Evolutionary conservation across 2,888 invertebrate genomes (phyloP), one percentile per base, ranked within the genome.

Genomic region (Trissolcus brochymenae): DNA sequence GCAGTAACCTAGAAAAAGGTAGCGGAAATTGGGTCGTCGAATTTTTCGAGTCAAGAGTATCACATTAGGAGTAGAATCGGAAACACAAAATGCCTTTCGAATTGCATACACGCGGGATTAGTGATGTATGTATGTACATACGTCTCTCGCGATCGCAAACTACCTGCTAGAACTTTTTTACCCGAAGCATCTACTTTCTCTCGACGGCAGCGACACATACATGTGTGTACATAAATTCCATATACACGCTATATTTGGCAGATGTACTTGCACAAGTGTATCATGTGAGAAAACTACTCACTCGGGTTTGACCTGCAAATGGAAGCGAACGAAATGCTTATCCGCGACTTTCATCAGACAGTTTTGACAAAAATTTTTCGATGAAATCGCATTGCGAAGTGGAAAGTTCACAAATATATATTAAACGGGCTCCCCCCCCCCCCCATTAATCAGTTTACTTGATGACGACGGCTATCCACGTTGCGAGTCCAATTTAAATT

Each of bases 211-310:
- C 71, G 67, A 75, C 57, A 70, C 43, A 50, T 55, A 40, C 57
- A 53, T 59, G 25, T 49, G 43, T 64, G 13, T 62, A 54, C 61
- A 60, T 54, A 53, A 68, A 70, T 60, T 72, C 64, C 74, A 68
- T 74, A 74, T 66, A 76, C 61, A 67, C 54, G 66, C 78, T 74
- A 72, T 74, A 78, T 78, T 78, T 78, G 78, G 78, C 76, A 76
- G 71, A 76, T 76, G 71, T 61, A 76, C 76, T 76, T 68, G 71
- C 71, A 76, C 76, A 76, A 76, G 71, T 76, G 76, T 71, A 76
- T 76, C 76, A 71, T 67, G 76, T 71, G 76, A 71, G 71, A 66
- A 76, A 66, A 71, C 60, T 65, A 46, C 51, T 70, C 66, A 66
- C 61, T 65, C 51, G 60, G 46, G 17, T 65, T 65, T 76, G 76